Evolutionary conservation across 2,797 vertebrate genomes (phyloP).

Genomic region (Xenopus petersii): DNA sequence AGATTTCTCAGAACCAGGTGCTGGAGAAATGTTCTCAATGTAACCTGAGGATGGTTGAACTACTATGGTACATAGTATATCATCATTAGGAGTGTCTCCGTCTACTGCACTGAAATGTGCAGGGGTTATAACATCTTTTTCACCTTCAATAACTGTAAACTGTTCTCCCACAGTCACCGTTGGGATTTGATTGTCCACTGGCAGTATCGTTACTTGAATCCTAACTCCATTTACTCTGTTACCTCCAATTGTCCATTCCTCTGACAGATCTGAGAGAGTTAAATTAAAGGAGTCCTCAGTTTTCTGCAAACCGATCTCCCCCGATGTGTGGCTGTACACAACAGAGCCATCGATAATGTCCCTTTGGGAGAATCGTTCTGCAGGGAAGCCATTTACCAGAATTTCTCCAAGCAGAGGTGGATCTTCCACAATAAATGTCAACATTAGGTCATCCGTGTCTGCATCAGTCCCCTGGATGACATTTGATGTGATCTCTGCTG

Average conservation of each 20-base stretch:
- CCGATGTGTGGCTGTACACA: constrained; percentile 83
- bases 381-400: constrained; percentile 76
- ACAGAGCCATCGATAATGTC: constrained; percentile 88
- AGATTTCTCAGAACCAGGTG: constrained; percentile 93
- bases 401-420: constrained; percentile 80
- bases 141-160: constrained; percentile 81
- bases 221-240: constrained; percentile 82
- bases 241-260: constrained; percentile 85
- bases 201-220: constrained; percentile 90
- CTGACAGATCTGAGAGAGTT: constrained; percentile 86
- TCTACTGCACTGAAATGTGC: constrained; percentile 80
- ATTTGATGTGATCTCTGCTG: constrained; percentile 83
- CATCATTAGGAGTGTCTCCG: constrained; percentile 80
- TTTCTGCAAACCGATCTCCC: constrained; percentile 83
- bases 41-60: constrained; percentile 88
- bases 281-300: constrained; percentile 88
- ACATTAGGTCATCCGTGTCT: constrained; percentile 83
- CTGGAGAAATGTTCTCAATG: constrained; percentile 92
- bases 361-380: constrained; percentile 82
- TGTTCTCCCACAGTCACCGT: constrained; percentile 77
- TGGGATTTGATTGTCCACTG: constrained; percentile 88
- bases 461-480: constrained; percentile 84
- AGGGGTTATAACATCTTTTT: constrained; percentile 75
- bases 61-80: constrained; percentile 89
- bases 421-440: constrained; percentile 88